Evolutionary conservation across 1,140 invertebrate genomes (phyloP).

Genomic region (Andricus grossulariae): DNA sequence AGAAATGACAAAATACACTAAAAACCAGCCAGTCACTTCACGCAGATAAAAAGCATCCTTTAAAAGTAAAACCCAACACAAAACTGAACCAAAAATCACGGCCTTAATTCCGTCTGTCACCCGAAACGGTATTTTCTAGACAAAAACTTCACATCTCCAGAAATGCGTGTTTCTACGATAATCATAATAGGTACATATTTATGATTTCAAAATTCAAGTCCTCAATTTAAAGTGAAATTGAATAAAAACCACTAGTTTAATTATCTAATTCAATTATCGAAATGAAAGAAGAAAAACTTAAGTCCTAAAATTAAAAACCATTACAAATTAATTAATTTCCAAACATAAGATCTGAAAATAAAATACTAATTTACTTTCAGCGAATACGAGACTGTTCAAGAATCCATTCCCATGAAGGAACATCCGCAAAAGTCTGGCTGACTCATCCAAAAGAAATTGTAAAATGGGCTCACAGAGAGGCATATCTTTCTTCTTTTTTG

Average conservation of each 20-base stretch:
- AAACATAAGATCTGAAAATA: not conserved
- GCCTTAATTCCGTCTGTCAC: too few relatives aligned
- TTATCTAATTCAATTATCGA: not conserved
- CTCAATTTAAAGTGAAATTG: not conserved
- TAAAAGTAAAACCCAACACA: too few relatives aligned
- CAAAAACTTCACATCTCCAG: too few relatives aligned
- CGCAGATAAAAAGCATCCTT: too few relatives aligned
- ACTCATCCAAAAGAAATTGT: constrained; percentile 58
- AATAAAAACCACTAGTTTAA: too few relatives aligned
- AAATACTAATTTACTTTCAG: constrained; percentile 54
- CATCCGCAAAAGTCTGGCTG: constrained; percentile 66
- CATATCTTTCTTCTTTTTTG: constrained; percentile 64
- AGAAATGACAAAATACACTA: too few relatives aligned
- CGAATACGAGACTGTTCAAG: constrained; percentile 68
- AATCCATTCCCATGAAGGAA: constrained; percentile 67
- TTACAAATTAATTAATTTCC: not conserved
- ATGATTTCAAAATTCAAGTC: not conserved
- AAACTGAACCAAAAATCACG: too few relatives aligned
- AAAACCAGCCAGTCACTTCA: too few relatives aligned
- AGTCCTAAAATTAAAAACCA: not conserved
- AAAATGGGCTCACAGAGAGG: constrained; percentile 63
- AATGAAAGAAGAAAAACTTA: not conserved
- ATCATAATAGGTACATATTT: constrained; percentile 30
- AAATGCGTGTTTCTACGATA: too few relatives aligned
- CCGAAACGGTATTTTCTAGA: too few relatives aligned